phyloP scores from a whole-genome alignment of 2,113 vertebrate genomes.

The Semicossyphus pulcher region DNA sequence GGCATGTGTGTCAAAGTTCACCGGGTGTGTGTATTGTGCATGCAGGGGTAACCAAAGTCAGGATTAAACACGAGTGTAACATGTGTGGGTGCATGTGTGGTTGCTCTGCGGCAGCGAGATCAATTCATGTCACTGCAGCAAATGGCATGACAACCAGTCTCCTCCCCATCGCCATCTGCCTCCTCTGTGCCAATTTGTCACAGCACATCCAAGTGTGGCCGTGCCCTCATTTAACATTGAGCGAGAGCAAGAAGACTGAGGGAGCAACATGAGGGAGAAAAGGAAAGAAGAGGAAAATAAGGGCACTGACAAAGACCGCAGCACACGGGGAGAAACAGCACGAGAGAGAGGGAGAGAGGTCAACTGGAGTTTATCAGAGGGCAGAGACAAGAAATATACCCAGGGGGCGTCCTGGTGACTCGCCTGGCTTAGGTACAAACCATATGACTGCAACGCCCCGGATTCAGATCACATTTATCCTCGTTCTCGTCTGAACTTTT shows the following conservation, averaged over 20 bases:
- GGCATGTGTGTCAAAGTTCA: conserved; percentile 47
- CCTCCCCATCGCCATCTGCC: conserved; percentile 78
- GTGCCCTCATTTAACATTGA: conserved; percentile 67
- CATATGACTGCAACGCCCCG: background rate
- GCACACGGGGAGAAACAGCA: background rate
- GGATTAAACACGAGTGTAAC: conserved; percentile 68
- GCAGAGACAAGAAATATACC: conserved; percentile 16
- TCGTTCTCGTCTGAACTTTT: background rate
- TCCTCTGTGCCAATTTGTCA: conserved; percentile 77
- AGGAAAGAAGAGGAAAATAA: conserved; percentile 14
- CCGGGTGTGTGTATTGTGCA: background rate
- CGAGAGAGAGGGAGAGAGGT: conserved; percentile 20
- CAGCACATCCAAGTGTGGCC: conserved; percentile 70
- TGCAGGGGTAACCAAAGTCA: conserved; percentile 34
- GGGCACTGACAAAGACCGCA: conserved; percentile 32
- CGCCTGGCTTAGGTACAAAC: conserved; percentile 10
- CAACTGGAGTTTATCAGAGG: conserved; percentile 55
- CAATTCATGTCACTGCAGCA: conserved; percentile 69
- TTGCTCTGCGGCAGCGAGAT: conserved; percentile 62
- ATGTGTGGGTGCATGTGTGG: conserved; percentile 63
- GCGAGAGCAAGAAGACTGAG: conserved; percentile 15
- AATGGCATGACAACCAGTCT: conserved; percentile 68
- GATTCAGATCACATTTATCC: conserved; percentile 1
- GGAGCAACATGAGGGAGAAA: conserved; percentile 1
- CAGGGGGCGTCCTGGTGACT: conserved; percentile 9